Evolutionary conservation across 2,113 vertebrate genomes (phyloP).

Genomic region (Pycnonotus jocosus): DNA sequence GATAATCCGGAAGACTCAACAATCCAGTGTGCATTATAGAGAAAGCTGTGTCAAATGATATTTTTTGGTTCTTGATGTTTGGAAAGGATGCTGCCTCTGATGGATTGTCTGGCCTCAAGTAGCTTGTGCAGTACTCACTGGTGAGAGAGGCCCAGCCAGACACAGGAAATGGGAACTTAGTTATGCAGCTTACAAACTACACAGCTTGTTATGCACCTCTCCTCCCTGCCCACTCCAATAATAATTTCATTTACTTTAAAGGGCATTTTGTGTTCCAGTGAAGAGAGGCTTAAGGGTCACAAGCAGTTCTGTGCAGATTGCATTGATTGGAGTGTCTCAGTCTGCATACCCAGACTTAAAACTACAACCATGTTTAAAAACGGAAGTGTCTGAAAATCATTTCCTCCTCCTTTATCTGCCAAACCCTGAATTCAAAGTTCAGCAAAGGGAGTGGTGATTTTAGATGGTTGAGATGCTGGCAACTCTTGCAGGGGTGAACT

Average conservation of each 20-base stretch:
- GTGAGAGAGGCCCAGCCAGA: neutral
- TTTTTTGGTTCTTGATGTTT: neutral
- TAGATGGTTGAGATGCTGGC: slow-evolving; percentile 32
- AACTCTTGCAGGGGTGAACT: neutral
- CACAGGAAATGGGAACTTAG: neutral
- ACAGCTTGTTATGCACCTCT: neutral
- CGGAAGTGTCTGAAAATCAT: slow-evolving; percentile 5
- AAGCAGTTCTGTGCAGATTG: neutral
- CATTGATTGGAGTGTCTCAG: neutral
- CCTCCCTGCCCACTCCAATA: neutral
- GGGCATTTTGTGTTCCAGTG: neutral
- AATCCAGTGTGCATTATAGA: neutral
- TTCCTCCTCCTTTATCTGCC: slow-evolving; percentile 18
- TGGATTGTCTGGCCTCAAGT: neutral
- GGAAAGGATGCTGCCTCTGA: neutral
- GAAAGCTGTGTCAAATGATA: neutral
- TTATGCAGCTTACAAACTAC: neutral
- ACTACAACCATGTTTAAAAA: neutral
- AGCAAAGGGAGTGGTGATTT: slow-evolving; percentile 27
- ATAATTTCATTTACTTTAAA: neutral
- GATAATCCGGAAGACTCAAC: neutral
- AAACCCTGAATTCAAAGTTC: neutral
- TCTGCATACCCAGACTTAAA: neutral
- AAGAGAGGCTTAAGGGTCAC: neutral
- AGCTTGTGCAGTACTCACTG: neutral